Conservation (phyloP, 2,888 invertebrate species). For the Chaetogeoica ovagalla region DNA sequence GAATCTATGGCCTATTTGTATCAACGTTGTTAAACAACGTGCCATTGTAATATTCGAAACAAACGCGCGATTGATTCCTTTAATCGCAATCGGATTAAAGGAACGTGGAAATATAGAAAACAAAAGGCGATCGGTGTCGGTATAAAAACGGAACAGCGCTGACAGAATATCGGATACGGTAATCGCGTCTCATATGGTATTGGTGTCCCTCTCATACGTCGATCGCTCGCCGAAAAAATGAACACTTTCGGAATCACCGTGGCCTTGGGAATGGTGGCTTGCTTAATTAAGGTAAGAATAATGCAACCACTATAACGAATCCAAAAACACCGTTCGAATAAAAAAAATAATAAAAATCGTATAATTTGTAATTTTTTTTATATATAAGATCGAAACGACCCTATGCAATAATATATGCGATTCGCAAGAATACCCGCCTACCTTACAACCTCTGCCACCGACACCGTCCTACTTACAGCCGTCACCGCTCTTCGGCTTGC, state of each 20-base stretch:
- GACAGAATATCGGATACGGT: background rate
- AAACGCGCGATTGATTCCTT: background rate
- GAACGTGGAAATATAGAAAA: slow-evolving; percentile 3
- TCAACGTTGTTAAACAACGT: background rate
- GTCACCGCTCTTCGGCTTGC: too few relatives aligned
- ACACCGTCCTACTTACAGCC: background rate
- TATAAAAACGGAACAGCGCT: background rate
- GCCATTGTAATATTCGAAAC: background rate
- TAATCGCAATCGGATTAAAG: background rate
- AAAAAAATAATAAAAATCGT: too few relatives aligned
- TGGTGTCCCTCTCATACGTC: background rate
- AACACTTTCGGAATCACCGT: background rate
- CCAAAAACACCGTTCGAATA: background rate
- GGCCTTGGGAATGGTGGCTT: background rate
- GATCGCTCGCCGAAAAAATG: background rate
- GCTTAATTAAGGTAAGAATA: background rate
- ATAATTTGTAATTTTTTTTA: background rate
- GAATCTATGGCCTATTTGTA: background rate
- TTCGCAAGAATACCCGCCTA: background rate
- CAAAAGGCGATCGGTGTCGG: background rate
- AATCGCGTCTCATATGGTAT: background rate
- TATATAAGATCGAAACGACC: background rate
- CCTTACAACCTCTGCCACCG: background rate
- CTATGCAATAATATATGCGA: background rate
- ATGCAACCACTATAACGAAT: background rate